Evolutionary conservation across 2,888 invertebrate genomes (phyloP), one percentile per base, ranked within the genome.

Genomic region (Leucoma salicis): DNA sequence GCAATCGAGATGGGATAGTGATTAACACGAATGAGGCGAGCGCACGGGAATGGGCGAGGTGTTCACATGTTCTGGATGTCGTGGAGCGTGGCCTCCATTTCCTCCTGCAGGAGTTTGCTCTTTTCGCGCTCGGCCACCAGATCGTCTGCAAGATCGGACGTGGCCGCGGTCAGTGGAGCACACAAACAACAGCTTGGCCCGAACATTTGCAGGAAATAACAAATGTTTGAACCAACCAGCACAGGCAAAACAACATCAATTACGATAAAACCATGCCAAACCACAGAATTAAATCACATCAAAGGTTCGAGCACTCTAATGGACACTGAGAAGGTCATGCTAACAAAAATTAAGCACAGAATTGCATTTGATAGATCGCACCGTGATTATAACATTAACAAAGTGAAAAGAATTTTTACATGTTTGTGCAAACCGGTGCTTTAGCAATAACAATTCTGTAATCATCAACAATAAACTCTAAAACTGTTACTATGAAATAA

Each of bases 51-150:
- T 50, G 63, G 61, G 67, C 62, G 71, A 58, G 68, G 76, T 74
- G 84, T 92, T 94, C 96, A 98, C 97, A 98, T 98, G 91, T 97
- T 97, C 93, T 98, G 98, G 92, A 99, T 97, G 92, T 99, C 99
- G 93, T 97, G 97, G 92, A 99, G 95, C 82, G 98, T 97, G 82
- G 97, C 95, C 92, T 99, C 99, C 96, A 99, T 97, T 91, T 99
- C 99, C 90, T 97, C 97, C 91, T 97, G 96, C 88, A 99, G 95
- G 88, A 96, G 92, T 93, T 96, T 97, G 93, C 96, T 97, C 93
- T 97, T 97, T 92, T 95, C 96, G 91, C 96, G 96, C 92, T 97
- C 97, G 85, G 94, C 92, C 90, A 97, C 93, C 90, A 98, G 94
- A 91, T 97, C 97, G 93, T 98, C 99, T 99, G 95, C 83, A 94